phyloP scores from a whole-genome alignment of 2,888 invertebrate genomes.

The Lucinisca nassula region DNA sequence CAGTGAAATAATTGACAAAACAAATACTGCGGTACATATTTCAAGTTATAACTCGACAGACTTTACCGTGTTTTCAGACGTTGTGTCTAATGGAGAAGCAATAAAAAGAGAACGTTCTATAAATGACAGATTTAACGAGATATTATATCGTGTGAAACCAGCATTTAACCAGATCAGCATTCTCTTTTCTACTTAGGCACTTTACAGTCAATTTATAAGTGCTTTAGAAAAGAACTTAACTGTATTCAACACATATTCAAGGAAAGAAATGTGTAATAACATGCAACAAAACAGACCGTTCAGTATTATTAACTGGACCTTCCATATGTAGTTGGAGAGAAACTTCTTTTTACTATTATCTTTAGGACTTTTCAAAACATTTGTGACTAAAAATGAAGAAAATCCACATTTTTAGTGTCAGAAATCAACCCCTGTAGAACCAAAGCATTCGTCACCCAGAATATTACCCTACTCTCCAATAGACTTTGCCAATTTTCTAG shows the following conservation, averaged over 20 bases:
- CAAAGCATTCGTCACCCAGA: neutral
- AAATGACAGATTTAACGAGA: neutral
- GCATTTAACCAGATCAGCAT: neutral
- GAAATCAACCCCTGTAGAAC: neutral
- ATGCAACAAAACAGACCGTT: neutral
- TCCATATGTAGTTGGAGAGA: neutral
- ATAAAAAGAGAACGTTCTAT: neutral
- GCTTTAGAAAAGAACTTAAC: neutral
- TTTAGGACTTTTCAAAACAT: neutral
- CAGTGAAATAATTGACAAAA: neutral
- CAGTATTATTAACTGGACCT: neutral
- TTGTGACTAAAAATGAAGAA: neutral
- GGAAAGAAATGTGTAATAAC: conserved; percentile 4
- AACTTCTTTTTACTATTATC: neutral
- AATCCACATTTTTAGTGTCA: neutral
- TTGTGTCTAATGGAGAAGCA: neutral
- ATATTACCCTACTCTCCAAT: neutral
- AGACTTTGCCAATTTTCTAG: neutral
- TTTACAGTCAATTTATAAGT: neutral
- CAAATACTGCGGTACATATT: neutral
- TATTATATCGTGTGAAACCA: neutral
- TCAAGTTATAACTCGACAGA: neutral
- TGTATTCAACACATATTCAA: neutral
- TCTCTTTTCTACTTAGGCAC: neutral
- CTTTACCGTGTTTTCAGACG: neutral